Evolutionary conservation across 2,113 vertebrate genomes (phyloP).

Genomic region (Perca flavescens): DNA sequence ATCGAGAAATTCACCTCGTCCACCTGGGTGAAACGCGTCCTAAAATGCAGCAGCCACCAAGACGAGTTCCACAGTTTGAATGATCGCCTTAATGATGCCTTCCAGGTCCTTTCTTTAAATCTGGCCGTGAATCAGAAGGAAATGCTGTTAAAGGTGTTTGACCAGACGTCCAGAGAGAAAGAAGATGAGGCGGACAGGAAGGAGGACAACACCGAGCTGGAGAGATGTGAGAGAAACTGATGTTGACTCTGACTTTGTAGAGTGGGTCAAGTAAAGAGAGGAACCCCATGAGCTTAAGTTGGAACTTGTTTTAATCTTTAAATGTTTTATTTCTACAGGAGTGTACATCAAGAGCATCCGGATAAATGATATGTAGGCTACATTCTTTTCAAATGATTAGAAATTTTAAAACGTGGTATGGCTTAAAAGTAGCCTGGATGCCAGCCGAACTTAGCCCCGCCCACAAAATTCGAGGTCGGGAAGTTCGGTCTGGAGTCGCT

Average conservation of each 20-base stretch:
- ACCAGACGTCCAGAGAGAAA: conserved; percentile 50
- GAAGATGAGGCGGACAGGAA: conserved; percentile 83
- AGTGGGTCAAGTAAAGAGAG: background rate
- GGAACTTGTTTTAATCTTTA: background rate
- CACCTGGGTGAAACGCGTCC: conserved; percentile 79
- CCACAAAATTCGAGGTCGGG: too few species aligned
- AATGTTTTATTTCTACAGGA: background rate
- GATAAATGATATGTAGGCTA: too few species aligned
- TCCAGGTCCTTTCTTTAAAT: conserved; percentile 78
- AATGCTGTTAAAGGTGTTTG: conserved; percentile 67
- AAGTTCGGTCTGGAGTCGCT: too few species aligned
- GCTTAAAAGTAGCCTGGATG: too few species aligned
- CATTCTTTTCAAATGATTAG: too few species aligned
- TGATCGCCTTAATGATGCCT: conserved; percentile 83
- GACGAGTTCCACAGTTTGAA: conserved; percentile 87
- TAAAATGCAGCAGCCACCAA: conserved; percentile 44
- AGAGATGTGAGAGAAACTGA: conserved; percentile 59
- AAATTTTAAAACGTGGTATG: too few species aligned
- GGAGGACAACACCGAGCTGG: conserved; percentile 80
- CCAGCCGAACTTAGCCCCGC: too few species aligned
- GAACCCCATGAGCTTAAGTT: background rate
- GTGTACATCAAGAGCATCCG: background rate
- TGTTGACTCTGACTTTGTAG: background rate
- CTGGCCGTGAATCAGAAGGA: conserved; percentile 82
- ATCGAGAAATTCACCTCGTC: conserved; percentile 81